Evolutionary conservation across 2,888 invertebrate genomes (phyloP), one percentile per base, ranked within the genome.

Genomic region (Galerucella pusilla): DNA sequence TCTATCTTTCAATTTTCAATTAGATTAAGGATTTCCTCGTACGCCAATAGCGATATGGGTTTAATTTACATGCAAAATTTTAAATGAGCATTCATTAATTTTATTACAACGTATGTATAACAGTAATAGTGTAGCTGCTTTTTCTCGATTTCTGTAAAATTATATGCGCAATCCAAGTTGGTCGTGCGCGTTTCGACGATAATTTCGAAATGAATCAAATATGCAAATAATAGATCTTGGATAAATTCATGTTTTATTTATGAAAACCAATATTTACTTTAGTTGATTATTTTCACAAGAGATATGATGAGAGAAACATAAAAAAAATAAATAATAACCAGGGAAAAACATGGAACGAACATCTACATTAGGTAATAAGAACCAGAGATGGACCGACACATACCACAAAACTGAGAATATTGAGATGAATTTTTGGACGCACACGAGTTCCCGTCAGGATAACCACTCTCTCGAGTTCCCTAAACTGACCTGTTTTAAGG

Each of bases 221-320:
- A 87, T 87, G 87, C 86, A 87, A 87, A 87, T 87, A 86, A 86
- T 85, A 85, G 86, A 86, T 86, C 86, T 85, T 85, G 84, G 84
- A 83, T 84, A 85, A 84, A 85, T 85, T 85, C 86, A 86, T 86
- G 87, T 86, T 86, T 87, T 87, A 87, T 87, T 87, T 86, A 87
- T 86, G 86, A 86, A 42, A 85, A 85, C 85, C 85, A 85, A 87
- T 87, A 86, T 87, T 87, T 87, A 87, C 87, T 86, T 86, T 85
- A 84, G 84, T 85, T 87, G 87, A 87, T 87, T 87, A 87, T 87
- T 86, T 86, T 86, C 83, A 81, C 74, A 75, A 73, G 78, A 75
- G 77, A 76, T 79, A 75, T 77, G 80, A 79, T 78, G 81, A 79
- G 80, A 80, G 79, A 80, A 83, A 82, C 35, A 42, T 9, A 42